Base-by-base conservation (phyloP, 2,888 invertebrate genomes). In the Drosophila melanocephala region DNA sequence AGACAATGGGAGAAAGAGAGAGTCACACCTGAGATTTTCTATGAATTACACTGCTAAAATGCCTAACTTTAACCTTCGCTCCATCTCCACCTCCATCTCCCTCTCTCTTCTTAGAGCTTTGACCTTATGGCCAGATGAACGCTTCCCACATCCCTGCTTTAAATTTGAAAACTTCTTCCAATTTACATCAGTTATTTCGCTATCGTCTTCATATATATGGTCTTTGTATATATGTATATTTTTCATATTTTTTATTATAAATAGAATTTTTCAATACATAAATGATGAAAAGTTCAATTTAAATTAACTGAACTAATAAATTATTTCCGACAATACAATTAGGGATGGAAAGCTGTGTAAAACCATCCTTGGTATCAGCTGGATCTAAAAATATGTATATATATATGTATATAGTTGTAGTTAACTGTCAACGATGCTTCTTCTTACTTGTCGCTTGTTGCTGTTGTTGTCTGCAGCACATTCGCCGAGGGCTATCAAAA, bases 41-140 rank as follows among this genome's bases (percentile, higher is more conserved):
- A 30, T 50, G 67, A 67, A 74, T 67, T 50, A 35, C 47, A 67
- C 32, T 44, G 22, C 32, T 19, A 32, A 32, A 32, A 22, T 16
- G 47, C 14, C 26, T 47, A 16, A 16, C 22, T 22, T 14, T 47
- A 9, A 26, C 22, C 47, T 7, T 16, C 28, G 2, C 10, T 14
- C 14, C 4, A 0, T 5, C n/a, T 4, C 33, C 9, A 5, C 14
- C 3, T 26, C 26, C 3, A 4, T 6, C 12, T 44, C 6, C 1
- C 10, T 10, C 37, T 5, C 22, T 7, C 14, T 3, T 39, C 39
- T 50, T 42, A 6, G 44, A 51, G 44, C 30, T 66, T 42, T 50
- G 28, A 59, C 26, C 33, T 44, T 10, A 33, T 39, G 39, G 26
- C 26, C 26, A 28, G 26, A n/a, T n/a, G 10, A 42, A 42, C 2